phyloP scores from a whole-genome alignment of 2,888 invertebrate species.

The Strigamia crassipes region DNA sequence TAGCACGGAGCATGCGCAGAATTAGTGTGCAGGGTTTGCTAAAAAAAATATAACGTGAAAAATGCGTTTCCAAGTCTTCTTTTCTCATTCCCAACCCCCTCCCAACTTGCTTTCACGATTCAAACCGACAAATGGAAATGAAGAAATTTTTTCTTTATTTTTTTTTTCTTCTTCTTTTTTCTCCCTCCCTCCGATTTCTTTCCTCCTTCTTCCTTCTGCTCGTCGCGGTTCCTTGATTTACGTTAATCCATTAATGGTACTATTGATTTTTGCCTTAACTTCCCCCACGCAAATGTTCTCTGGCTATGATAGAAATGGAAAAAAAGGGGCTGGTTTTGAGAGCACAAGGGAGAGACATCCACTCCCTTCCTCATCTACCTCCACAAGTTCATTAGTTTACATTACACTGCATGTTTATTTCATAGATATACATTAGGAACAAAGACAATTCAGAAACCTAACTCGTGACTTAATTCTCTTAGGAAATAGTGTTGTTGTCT shows the following conservation, averaged over 20 bases:
- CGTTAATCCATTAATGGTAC: constrained; percentile 48
- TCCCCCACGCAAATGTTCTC: constrained; percentile 36
- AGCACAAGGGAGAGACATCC: constrained; percentile 41
- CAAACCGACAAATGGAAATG: constrained; percentile 47
- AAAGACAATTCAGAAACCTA: constrained; percentile 25
- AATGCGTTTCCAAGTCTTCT: constrained; percentile 45
- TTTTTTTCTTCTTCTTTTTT: neutral
- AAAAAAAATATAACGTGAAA: constrained; percentile 45
- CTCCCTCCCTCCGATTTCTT: neutral
- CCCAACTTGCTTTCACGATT: constrained; percentile 27
- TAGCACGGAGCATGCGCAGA: constrained; percentile 44
- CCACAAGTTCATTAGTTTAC: constrained; percentile 46
- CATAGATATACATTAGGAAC: constrained; percentile 10
- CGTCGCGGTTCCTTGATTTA: constrained; percentile 47
- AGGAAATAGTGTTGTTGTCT: neutral
- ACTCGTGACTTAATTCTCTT: neutral
- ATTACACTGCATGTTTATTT: constrained; percentile 36
- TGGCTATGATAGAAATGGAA: constrained; percentile 40
- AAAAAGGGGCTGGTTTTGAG: constrained; percentile 17
- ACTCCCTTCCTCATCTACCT: constrained; percentile 17
- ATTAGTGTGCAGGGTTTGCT: constrained; percentile 32
- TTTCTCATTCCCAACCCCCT: neutral
- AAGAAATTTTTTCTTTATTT: constrained; percentile 44
- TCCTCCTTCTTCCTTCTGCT: constrained; percentile 43
- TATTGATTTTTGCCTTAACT: constrained; percentile 48